Base-by-base conservation (phyloP, 2,888 invertebrate species). In the Eristalis pertinax region DNA sequence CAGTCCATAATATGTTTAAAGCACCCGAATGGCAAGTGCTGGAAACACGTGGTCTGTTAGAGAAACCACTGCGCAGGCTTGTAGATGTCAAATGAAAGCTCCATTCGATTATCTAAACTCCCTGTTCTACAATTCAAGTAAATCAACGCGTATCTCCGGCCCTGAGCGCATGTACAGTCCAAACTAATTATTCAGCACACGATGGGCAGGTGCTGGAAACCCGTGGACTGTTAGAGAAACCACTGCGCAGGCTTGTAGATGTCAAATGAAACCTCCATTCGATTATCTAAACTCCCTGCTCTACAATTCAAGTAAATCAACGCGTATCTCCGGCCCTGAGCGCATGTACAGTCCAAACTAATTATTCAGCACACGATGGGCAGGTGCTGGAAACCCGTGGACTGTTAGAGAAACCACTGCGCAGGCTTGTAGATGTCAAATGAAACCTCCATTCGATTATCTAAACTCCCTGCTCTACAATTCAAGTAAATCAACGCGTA, bases 371-470 rank as follows among this genome's bases (percentile, higher is more conserved):
- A 60, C 15, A 0, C 60, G 60, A 13, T 1, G 26, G 5, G 24
- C 15, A 60, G 13, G 24, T 24, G 11, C 60, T 60, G 60, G n/a
- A 26, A 60, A 13, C 1, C 0, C 15, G 13, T 29, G 26, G 8
- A 38, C 64, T 64, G 22, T 65, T 11, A 38, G 10, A 65, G 32
- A 8, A 65, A 35, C 29, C 8, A 4, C 26, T 22, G 19, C 13
- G 11, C 22, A 65, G 64, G 64, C 64, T 65, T 65, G 64, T 65
- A 19, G 64, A 65, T 65, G 22, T 65, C 64, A 65, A 38, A 65
- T 65, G 64, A 65, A 65, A 19, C 22, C 11, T 38, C 22, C 64
- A 38, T 65, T 22, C 26, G 64, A 13, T 38, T 32, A 35, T 65
- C 64, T 65, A 65, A 65, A 65, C 24, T 62, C 56, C 73, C 58